These are phyloP conservation scores for Lycocorax pyrrhopterus DNA, from an alignment of 2,113 vertebrate genomes.

Conservation along the genomic window DNA sequence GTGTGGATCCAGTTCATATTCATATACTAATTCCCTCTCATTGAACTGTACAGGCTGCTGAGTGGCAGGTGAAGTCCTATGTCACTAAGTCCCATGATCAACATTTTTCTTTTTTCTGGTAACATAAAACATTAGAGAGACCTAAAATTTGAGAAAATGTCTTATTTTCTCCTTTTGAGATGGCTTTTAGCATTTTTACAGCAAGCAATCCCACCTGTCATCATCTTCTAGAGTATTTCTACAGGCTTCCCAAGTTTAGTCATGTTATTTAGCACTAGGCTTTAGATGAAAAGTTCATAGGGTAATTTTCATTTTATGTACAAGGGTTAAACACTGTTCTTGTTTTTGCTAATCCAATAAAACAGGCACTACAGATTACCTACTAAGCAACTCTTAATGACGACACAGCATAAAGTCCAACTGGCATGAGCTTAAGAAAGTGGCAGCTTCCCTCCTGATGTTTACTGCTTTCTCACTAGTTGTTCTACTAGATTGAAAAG, in stretches of 20 bases:
- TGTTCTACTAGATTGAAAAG: not conserved
- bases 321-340: not conserved
- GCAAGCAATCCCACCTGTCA: not conserved
- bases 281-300: not conserved
- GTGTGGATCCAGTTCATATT: not conserved
- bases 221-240: not conserved
- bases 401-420: not conserved
- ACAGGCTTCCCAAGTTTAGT: not conserved
- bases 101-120: not conserved
- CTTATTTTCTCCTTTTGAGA: not conserved
- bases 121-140: not conserved
- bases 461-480: not conserved
- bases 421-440: fast-evolving
- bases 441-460: not conserved
- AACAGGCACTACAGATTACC: not conserved
- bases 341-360: not conserved
- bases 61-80: not conserved
- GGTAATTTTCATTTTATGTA: not conserved
- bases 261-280: not conserved
- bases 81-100: not conserved
- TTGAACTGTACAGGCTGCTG: not conserved
- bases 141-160: not conserved
- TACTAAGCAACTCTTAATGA: not conserved
- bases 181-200: not conserved
- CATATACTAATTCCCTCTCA: not conserved